phyloP scores from a whole-genome alignment of 1,140 invertebrate genomes.

The Calephelis nemesis region DNA sequence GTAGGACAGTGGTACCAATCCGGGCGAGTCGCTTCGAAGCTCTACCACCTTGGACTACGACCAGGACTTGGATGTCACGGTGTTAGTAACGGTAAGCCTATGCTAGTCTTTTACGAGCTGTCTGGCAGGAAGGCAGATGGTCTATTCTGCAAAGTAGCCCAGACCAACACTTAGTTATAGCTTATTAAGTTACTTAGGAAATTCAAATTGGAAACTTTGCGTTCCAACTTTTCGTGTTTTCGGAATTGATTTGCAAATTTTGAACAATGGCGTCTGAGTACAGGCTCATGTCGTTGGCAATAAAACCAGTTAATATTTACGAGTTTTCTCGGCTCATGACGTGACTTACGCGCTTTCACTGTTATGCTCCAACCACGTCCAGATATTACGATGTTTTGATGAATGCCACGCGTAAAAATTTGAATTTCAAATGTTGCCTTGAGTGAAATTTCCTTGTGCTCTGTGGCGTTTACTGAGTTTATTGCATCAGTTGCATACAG shows the following conservation, averaged over 20 bases:
- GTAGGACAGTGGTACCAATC: no score
- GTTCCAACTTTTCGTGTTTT: no score
- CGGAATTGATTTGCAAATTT: neutral
- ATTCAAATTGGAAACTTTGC: no score
- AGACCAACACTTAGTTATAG: no score
- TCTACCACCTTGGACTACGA: no score
- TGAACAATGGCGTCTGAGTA: neutral
- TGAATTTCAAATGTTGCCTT: conserved; percentile 20
- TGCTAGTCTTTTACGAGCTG: no score
- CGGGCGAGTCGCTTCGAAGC: no score
- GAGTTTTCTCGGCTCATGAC: conserved; percentile 45
- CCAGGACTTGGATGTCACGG: no score
- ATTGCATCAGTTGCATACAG: conserved; percentile 1
- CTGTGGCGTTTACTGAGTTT: conserved; percentile 3
- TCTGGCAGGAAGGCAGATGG: no score
- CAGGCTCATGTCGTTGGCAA: conserved; percentile 16
- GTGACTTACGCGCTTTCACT: conserved; percentile 41
- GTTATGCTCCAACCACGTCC: conserved; percentile 20
- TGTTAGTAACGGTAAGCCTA: no score
- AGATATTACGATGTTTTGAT: conserved; percentile 30
- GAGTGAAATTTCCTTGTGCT: conserved; percentile 13
- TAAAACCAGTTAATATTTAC: conserved; percentile 45
- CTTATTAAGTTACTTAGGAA: no score
- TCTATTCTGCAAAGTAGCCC: no score
- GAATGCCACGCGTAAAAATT: conserved; percentile 20